A percentile compares a stretch with the other conserved stretches of the same genome.
These are phyloP conservation scores for Tenthredo amoena DNA, from an alignment of 2,888 invertebrate genomes.

Conservation along the genomic window DNA sequence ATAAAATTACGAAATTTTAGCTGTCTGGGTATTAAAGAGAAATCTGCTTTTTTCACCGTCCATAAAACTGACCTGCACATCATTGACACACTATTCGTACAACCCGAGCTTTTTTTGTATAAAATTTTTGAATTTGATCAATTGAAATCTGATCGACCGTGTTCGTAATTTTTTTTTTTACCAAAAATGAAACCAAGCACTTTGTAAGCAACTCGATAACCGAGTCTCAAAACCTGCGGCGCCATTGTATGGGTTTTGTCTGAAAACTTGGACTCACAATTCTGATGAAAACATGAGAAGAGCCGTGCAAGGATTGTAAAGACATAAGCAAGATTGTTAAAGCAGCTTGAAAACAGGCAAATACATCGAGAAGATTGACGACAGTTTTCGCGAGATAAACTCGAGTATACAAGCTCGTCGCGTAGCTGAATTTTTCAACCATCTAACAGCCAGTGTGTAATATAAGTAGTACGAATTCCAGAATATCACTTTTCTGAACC, in stretches of 20 bases:
- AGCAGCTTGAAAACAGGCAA: slow-evolving; percentile 68
- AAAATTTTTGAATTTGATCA: not conserved
- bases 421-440: not conserved
- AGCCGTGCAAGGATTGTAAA: slow-evolving; percentile 57
- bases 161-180: not conserved
- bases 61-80: not conserved
- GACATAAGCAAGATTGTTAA: slow-evolving; percentile 67
- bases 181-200: slow-evolving; percentile 4
- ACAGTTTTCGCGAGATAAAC: slow-evolving; percentile 28
- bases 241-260: slow-evolving; percentile 40
- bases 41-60: not conserved
- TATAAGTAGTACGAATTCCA: not conserved
- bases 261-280: slow-evolving; percentile 24
- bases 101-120: not conserved
- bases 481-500: not conserved
- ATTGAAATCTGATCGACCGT: slow-evolving; percentile 4
- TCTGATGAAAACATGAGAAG: slow-evolving; percentile 4
- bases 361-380: slow-evolving; percentile 56
- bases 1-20: not conserved
- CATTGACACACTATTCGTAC: not conserved
- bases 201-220: not conserved
- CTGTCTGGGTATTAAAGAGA: not conserved
- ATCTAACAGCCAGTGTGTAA: not conserved
- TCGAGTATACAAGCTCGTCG: not conserved
- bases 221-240: not conserved